Conservation (phyloP, 64 coral and sea anemone species). For the Porites lutea region DNA sequence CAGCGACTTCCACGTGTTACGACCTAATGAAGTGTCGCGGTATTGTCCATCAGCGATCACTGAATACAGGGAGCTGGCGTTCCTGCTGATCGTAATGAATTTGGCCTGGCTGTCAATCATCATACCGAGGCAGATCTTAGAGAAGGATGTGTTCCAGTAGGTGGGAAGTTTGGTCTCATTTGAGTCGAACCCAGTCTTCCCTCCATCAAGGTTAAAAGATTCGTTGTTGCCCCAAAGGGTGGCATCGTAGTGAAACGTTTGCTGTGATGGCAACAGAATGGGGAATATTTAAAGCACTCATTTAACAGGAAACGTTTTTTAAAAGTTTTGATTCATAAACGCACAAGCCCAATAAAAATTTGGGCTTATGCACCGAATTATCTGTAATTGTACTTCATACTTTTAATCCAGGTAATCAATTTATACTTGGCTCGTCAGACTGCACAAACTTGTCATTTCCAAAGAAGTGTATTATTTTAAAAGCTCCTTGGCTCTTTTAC, state of each 20-base stretch:
- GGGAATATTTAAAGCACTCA: no score
- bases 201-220: slow-evolving; percentile 1
- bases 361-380: no score
- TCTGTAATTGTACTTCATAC: no score
- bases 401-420: no score
- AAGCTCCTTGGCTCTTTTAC: no score
- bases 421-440: no score
- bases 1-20: slow-evolving; percentile 62
- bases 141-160: slow-evolving; percentile 60
- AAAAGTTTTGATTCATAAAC: no score
- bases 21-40: slow-evolving; percentile 10
- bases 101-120: slow-evolving; percentile 2
- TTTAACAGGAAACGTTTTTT: no score
- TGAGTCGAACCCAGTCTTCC: slow-evolving; percentile 10
- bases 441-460: no score
- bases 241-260: slow-evolving; percentile 43
- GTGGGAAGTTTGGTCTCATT: slow-evolving; percentile 52
- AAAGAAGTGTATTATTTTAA: no score
- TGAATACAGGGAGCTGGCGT: slow-evolving; percentile 26
- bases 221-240: slow-evolving; percentile 29
- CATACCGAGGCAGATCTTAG: slow-evolving; percentile 59
- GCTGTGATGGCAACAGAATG: slow-evolving; percentile 12
- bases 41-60: slow-evolving; percentile 50
- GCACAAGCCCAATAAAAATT: no score
- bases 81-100: slow-evolving; percentile 22